Evolutionary conservation across 2,797 vertebrate species (phyloP).

Genomic region (Urosaurus nigricauda): DNA sequence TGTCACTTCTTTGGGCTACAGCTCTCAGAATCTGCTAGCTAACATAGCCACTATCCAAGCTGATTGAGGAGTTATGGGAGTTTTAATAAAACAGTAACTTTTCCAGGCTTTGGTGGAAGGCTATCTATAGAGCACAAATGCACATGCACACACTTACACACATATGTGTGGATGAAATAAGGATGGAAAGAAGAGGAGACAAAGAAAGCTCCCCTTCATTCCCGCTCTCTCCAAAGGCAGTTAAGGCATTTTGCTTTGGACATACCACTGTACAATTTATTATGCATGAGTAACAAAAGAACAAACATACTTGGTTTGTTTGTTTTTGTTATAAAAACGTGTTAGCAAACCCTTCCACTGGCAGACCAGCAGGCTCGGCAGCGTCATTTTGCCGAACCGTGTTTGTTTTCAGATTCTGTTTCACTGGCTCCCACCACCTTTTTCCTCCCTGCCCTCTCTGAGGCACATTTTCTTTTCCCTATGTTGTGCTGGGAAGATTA

Average conservation of each 20-base stretch:
- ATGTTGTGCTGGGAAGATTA: conserved; percentile 70
- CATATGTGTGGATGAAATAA: neutral
- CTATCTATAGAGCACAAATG: too few species aligned
- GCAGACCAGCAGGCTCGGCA: conserved; percentile 60
- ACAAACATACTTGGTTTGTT: conserved; percentile 56
- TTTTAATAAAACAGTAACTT: too few species aligned
- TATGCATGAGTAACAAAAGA: conserved; percentile 65
- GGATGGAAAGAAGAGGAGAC: conserved; percentile 11
- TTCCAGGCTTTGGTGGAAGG: too few species aligned
- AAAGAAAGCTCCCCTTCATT: neutral
- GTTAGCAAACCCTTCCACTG: conserved; percentile 75
- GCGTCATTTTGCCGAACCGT: conserved; percentile 66
- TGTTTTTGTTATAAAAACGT: conserved; percentile 46
- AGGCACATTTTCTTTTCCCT: conserved; percentile 75
- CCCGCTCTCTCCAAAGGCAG: neutral
- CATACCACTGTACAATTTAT: conserved; percentile 21
- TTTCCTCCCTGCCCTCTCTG: conserved; percentile 72
- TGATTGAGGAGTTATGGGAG: too few species aligned
- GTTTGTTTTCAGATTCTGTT: conserved; percentile 76
- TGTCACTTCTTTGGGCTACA: neutral
- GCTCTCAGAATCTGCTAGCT: too few species aligned
- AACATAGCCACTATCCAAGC: too few species aligned
- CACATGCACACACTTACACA: too few species aligned
- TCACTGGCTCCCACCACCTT: conserved; percentile 73
- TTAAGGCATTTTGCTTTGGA: neutral